A percentile compares a stretch with the other conserved stretches of the same genome.
Evolutionary conservation across 1,140 invertebrate genomes (phyloP).

Genomic region (Drosophila parabipectinata): DNA sequence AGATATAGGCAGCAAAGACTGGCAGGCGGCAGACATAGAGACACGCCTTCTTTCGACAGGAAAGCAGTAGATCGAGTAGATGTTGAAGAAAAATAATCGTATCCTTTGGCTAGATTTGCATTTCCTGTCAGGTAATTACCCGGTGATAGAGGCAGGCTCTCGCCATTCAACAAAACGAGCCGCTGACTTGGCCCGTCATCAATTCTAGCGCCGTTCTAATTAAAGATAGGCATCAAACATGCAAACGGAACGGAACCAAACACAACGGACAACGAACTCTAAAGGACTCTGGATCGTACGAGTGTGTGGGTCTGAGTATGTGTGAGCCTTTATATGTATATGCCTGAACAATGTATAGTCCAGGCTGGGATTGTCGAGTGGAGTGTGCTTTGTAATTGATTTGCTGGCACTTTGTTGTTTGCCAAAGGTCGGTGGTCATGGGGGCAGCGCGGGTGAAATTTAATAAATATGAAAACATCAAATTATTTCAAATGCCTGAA

Average conservation of each 20-base stretch:
- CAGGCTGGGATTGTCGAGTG: conserved; percentile 48
- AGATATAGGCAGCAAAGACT: not conserved
- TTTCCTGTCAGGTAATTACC: conserved; percentile 80
- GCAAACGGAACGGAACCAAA: conserved; percentile 48
- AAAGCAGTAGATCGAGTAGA: conserved; percentile 8
- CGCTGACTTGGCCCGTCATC: conserved; percentile 75
- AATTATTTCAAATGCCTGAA: conserved; percentile 79
- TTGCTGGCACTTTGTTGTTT: conserved; percentile 79
- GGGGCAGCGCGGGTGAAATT: conserved; percentile 46
- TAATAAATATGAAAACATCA: conserved; percentile 83
- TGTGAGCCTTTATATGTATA: conserved; percentile 5
- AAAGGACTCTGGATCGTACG: conserved; percentile 24
- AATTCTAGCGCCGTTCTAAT: conserved; percentile 76
- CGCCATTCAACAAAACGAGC: conserved; percentile 68
- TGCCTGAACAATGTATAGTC: conserved; percentile 8
- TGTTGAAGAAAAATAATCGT: conserved; percentile 60
- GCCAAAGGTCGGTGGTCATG: conserved; percentile 29
- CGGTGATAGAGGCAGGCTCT: conserved; percentile 66
- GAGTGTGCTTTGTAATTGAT: conserved; percentile 67
- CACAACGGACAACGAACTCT: conserved; percentile 72
- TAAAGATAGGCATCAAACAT: conserved; percentile 78
- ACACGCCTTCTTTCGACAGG: conserved; percentile 36
- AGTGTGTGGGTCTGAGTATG: not conserved
- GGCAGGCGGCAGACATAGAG: not conserved
- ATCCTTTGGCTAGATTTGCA: conserved; percentile 70